Percentiles rank a stretch among this genome's conserved stretches.
These are phyloP conservation scores for Triplophysa yarkandensis DNA, from an alignment of 2,797 vertebrate genomes.

Conservation along the genomic window DNA sequence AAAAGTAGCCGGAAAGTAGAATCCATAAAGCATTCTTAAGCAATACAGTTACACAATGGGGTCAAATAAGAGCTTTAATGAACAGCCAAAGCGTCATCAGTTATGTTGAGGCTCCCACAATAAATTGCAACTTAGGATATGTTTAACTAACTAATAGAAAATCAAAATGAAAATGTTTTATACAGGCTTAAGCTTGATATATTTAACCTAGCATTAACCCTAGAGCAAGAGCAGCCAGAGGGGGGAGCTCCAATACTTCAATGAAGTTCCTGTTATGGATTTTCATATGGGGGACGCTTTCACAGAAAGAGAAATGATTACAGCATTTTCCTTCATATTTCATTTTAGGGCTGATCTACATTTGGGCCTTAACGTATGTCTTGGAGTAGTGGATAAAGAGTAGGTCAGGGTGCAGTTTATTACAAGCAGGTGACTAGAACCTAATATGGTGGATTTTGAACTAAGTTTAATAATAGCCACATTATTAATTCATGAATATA, in stretches of 20 bases:
- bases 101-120: background rate
- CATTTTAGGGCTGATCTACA: background rate
- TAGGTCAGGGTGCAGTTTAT: background rate
- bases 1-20: background rate
- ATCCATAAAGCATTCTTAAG: background rate
- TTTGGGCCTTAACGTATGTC: conserved; percentile 19
- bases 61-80: background rate
- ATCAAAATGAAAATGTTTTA: background rate
- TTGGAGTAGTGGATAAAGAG: conserved; percentile 2
- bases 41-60: background rate
- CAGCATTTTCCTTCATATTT: conserved; percentile 9
- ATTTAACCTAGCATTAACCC: background rate
- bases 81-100: background rate
- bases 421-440: no score
- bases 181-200: background rate
- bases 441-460: no score
- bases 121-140: background rate
- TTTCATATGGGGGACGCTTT: conserved; percentile 8
- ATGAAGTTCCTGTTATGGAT: background rate
- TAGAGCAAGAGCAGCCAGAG: conserved; percentile 24
- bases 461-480: no score
- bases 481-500: no score
- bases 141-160: background rate
- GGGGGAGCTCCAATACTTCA: conserved; percentile 43
- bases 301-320: conserved; percentile 5